These are phyloP conservation scores for Cladopsammia gracilis DNA, from an alignment of 64 coral and sea anemone species.

Conservation along the genomic window DNA sequence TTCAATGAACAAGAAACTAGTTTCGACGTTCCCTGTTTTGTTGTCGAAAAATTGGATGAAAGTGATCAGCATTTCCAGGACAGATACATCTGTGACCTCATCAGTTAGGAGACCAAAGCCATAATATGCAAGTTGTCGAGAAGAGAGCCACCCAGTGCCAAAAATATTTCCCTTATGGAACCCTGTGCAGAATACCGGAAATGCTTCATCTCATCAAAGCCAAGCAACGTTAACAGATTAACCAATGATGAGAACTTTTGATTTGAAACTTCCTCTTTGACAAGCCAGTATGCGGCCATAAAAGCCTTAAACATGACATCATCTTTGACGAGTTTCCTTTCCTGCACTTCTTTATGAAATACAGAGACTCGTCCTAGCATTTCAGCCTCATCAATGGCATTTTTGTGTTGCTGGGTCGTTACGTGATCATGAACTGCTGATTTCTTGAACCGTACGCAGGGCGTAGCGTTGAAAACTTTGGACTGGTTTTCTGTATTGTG, in stretches of 20 bases:
- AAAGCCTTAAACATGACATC: conserved; percentile 57
- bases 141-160: not conserved
- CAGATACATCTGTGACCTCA: conserved; percentile 30
- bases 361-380: conserved; percentile 38
- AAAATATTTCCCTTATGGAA: conserved; percentile 46
- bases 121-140: not conserved
- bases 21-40: not conserved
- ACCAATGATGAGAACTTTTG: conserved; percentile 37
- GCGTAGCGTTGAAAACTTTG: not conserved
- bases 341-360: conserved; percentile 51
- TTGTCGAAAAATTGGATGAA: conserved; percentile 10
- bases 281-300: conserved; percentile 46
- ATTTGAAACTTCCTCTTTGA: conserved; percentile 39
- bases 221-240: conserved; percentile 17
- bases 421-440: conserved; percentile 8
- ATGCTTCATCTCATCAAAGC: conserved; percentile 46
- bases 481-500: not conserved
- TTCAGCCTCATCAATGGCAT: conserved; percentile 46
- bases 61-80: conserved; percentile 20
- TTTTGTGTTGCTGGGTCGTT: conserved; percentile 20
- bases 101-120: not conserved
- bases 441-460: not conserved
- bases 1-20: conserved; percentile 11
- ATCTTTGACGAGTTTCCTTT: conserved; percentile 53
- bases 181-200: conserved; percentile 33